Percentiles rank a stretch among this genome's conserved stretches.
Evolutionary conservation across 2,113 vertebrate genomes (phyloP).

Genomic region (Forbesichthys agassizii): DNA sequence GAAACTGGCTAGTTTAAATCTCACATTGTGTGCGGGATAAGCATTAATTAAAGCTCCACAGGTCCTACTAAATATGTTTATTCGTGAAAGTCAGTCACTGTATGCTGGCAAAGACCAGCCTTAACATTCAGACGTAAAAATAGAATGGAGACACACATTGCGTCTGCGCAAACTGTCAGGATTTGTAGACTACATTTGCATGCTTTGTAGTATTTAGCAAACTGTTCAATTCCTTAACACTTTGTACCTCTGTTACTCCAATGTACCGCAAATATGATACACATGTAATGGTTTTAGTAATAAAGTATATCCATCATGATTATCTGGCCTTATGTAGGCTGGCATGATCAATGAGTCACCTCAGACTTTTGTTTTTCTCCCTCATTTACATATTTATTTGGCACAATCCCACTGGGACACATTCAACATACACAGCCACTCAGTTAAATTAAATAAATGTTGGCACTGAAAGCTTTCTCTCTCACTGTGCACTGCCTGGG

Average conservation of each 20-base stretch:
- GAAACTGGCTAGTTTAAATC: background rate
- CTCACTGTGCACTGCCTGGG: constrained; percentile 39
- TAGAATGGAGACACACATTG: too few species aligned
- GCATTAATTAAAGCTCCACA: background rate
- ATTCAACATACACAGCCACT: constrained; percentile 50
- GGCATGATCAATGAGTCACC: constrained; percentile 23
- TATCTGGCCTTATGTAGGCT: constrained; percentile 26
- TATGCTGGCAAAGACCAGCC: too few species aligned
- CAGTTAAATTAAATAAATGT: constrained; percentile 39
- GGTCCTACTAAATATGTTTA: background rate
- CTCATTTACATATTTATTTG: background rate
- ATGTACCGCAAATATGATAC: background rate
- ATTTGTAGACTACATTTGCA: too few species aligned
- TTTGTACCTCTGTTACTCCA: too few species aligned
- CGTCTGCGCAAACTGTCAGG: too few species aligned
- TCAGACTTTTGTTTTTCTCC: constrained; percentile 9
- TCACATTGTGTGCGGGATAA: background rate
- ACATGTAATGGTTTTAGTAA: background rate
- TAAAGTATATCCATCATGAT: background rate
- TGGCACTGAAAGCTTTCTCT: constrained; percentile 33
- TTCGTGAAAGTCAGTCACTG: background rate
- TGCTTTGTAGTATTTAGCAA: background rate
- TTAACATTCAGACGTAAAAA: too few species aligned
- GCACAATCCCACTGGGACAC: constrained; percentile 16
- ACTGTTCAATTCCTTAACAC: background rate